Evolutionary conservation across 2,113 vertebrate genomes (phyloP), one percentile per base, ranked within the genome.

Genomic region (Coregonus clupeaformis): DNA sequence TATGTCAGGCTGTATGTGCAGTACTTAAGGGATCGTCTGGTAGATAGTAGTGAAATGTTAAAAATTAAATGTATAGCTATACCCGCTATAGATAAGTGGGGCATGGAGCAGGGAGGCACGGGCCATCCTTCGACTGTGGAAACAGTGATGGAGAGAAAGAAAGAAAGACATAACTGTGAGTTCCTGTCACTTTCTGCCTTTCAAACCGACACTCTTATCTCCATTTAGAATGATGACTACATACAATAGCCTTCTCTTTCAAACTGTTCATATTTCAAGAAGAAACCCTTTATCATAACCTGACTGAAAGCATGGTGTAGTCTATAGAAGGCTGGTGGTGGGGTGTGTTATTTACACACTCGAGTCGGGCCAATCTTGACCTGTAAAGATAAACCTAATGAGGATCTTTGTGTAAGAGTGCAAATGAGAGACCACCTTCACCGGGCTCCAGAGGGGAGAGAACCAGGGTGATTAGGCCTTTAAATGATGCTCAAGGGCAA

Each of bases 401-500:
- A 96, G 95, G 93, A 95, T 96, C 95, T 96, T 96, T 96, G 95
- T 97, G 96, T 94, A 95, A 95, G 94, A 94, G 94, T 95, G 93
- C 94, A 97, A 97, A 97, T 97, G 96, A 97, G 97, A 94, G 94
- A 94, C 95, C 72, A 80, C 86, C 84, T 84, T 90, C 30, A n/a
- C 32, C 3, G 32, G 18, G 20, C 36, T 45, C 93, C 93, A 93
- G 94, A 94, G 94, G 77, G 90, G 96, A 95, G 94, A 97, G 90
- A 90, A 95, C 94, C 94, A 96, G 95, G 96, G 96, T 98, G 96
- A 99, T 99, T 99, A 99, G 96, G 94, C 95, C 95, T 97, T 96
- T 96, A 98, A 99, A 99, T 99, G 98, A 98, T 97, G 96, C 96
- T 98, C 97, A 98, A 97, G 97, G 98, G 96, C 98, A 98, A 97